Evolutionary conservation across 1,140 invertebrate species (phyloP).

Genomic region (Cryptotermes secundus): DNA sequence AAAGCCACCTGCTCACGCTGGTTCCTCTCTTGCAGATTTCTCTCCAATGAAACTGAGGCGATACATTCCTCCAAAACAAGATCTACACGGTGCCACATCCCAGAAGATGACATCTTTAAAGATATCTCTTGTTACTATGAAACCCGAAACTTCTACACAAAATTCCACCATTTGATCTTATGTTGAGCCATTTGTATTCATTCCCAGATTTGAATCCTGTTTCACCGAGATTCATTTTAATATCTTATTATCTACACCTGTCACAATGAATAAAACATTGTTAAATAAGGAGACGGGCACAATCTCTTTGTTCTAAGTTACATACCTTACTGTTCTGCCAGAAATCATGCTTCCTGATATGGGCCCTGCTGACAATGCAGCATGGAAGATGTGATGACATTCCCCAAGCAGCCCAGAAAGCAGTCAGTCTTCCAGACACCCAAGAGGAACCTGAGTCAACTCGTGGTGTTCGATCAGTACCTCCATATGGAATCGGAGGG

Average conservation of each 20-base stretch:
- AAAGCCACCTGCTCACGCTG: too few relatives aligned
- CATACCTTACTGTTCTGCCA: not conserved
- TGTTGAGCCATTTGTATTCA: not conserved
- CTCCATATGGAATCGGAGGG: not conserved
- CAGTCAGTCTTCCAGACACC: not conserved
- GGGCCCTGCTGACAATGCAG: not conserved
- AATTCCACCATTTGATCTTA: not conserved
- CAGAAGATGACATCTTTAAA: too few relatives aligned
- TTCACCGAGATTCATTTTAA: not conserved
- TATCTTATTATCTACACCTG: not conserved
- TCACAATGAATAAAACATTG: too few relatives aligned
- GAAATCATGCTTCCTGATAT: not conserved
- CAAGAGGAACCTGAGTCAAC: not conserved
- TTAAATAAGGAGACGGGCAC: too few relatives aligned
- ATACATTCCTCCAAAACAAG: too few relatives aligned
- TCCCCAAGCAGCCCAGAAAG: not conserved
- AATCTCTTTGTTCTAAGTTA: not conserved
- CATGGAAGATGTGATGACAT: not conserved
- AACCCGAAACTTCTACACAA: too few relatives aligned
- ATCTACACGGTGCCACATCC: too few relatives aligned
- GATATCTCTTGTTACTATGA: too few relatives aligned
- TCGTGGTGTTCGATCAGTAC: not conserved
- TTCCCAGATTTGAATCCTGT: not conserved
- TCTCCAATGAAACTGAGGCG: too few relatives aligned
- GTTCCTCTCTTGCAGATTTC: too few relatives aligned